phyloP scores from a whole-genome alignment of 2,888 invertebrate genomes.

The Zaprionus bogoriensis region DNA sequence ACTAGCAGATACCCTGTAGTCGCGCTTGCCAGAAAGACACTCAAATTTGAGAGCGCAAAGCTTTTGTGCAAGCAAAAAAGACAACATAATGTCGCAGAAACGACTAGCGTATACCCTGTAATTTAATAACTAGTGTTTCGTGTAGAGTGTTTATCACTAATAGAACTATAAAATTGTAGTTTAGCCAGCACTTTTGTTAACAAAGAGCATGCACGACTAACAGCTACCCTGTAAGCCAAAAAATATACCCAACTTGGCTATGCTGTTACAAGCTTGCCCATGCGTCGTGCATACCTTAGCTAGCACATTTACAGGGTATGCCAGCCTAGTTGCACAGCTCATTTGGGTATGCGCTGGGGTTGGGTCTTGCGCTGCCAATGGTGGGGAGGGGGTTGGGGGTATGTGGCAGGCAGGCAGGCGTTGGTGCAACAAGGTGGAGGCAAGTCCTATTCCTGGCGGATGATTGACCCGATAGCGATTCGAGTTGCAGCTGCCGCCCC shows the following conservation, averaged over 20 bases:
- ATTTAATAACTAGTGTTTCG: not conserved
- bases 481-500: constrained; percentile 33
- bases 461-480: constrained; percentile 35
- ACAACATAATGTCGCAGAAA: too few relatives aligned
- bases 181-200: too few relatives aligned
- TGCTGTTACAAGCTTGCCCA: not conserved
- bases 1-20: not conserved
- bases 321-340: not conserved
- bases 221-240: not conserved
- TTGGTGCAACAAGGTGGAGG: not conserved
- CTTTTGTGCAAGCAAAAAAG: too few relatives aligned
- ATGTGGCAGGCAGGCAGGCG: not conserved
- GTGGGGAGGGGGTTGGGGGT: not conserved
- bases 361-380: constrained; percentile 12
- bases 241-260: too few relatives aligned
- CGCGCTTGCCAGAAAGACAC: too few relatives aligned
- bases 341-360: constrained; percentile 15
- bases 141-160: too few relatives aligned
- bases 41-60: not conserved
- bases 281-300: not conserved
- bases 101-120: not conserved
- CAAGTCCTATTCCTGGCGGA: constrained; percentile 17
- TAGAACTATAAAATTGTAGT: not conserved
- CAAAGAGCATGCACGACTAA: not conserved
- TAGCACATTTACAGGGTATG: not conserved